Evolutionary conservation across 1,140 invertebrate species (phyloP), one percentile per base, ranked within the genome.

Genomic region (Bicyclus anynana): DNA sequence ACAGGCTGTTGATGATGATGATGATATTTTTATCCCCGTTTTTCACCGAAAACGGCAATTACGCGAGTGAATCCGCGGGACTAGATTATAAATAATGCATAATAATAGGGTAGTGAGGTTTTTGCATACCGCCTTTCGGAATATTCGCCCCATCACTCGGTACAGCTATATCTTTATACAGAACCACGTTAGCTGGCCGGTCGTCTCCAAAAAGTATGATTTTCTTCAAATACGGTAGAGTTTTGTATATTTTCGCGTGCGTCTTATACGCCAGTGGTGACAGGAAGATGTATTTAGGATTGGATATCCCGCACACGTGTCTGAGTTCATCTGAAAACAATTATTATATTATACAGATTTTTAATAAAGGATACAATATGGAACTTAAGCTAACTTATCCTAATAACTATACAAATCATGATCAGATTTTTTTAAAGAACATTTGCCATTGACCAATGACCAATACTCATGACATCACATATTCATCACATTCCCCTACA

Each of bases 261-360:
- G 5, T 49, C 49, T 73, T 68, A 51, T 71, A 79, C 0, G 74
- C 62, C 4, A 44, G 10, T 4, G 73, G 72, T 0, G 87, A 87
- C 44, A 77, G 81, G 53, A 90, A 80, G 2, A 91, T 69, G 38
- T 80, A 74, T 64, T 88, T 89, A 14, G 91, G 91, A 59, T 89
- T 89, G 0, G 88, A 84, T 65, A 92, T 90, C 7, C 61, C 71
- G 6, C 90, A 33, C 1, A 79, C 80, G 67, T 91, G 89, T 29
- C 76, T 71, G 0, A 91, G 62, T 85, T 92, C 91, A 48, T 68
- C 79, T 79, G 76, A 50, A 83, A 83, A 40, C 5, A 16, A 9
- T 13, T 2, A 16, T n/a, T n/a, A n/a, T n/a, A n/a, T n/a, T 5
- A 6, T 9, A 40, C 16, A 40, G 4, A 40, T 40, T 14, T 38